These are phyloP conservation scores for Arctocebus calabarensis DNA, from an alignment of 2,797 vertebrate genomes.

Conservation along the genomic window DNA sequence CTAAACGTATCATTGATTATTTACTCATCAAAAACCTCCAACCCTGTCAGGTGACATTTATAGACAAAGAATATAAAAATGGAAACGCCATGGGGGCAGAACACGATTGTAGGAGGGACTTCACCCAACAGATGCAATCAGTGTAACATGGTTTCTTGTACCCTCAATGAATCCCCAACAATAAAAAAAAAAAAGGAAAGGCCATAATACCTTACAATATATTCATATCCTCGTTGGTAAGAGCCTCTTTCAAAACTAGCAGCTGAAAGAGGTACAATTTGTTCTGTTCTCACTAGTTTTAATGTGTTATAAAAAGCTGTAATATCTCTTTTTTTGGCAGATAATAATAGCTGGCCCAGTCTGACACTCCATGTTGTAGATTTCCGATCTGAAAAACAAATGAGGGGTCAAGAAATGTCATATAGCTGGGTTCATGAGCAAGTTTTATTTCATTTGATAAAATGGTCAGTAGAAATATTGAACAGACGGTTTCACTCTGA, in stretches of 20 bases:
- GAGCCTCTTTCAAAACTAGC: slow-evolving; percentile 99
- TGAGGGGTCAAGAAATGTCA: slow-evolving; percentile 22
- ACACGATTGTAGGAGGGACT: no score
- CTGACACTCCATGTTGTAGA: slow-evolving; percentile 96
- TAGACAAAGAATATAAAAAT: slow-evolving; percentile 48
- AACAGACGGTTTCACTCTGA: slow-evolving; percentile 35
- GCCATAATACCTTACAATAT: slow-evolving; percentile 94
- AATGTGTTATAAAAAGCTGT: slow-evolving; percentile 93
- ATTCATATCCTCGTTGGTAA: slow-evolving; percentile 98
- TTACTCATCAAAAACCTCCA: slow-evolving; percentile 45
- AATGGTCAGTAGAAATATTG: slow-evolving; percentile 42
- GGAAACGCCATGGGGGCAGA: no score
- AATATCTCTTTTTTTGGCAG: slow-evolving; percentile 94
- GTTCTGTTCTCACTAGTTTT: slow-evolving; percentile 95
- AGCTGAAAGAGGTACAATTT: slow-evolving; percentile 97
- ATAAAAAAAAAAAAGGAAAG: no score
- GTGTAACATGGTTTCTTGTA: no score
- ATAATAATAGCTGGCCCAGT: slow-evolving; percentile 94
- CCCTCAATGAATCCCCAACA: no score
- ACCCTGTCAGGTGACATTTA: slow-evolving; percentile 42
- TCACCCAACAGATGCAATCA: no score
- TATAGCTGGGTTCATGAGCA: background rate
- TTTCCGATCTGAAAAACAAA: slow-evolving; percentile 90
- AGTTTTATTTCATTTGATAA: slow-evolving; percentile 24
- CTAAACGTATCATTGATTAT: slow-evolving; percentile 31